Evolutionary conservation across 1,140 invertebrate species (phyloP).

Genomic region (Nephila pilipes): DNA sequence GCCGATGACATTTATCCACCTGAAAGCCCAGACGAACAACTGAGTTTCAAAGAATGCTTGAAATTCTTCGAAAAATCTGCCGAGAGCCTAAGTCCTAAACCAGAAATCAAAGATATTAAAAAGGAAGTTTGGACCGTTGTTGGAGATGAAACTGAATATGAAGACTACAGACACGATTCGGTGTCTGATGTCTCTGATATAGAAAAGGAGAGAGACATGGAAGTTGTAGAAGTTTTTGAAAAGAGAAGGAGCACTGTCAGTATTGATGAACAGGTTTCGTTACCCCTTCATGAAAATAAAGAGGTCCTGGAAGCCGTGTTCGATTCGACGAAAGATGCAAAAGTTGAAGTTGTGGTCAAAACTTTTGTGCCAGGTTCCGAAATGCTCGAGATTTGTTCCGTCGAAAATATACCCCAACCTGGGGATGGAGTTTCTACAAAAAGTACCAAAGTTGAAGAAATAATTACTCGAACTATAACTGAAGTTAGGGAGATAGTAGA

Average conservation of each 20-base stretch:
- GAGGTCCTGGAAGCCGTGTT: slow-evolving; percentile 56
- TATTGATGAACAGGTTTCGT: slow-evolving; percentile 60
- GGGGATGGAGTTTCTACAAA: background rate
- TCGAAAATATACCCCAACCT: slow-evolving; percentile 51
- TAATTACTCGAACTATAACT: no score
- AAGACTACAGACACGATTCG: background rate
- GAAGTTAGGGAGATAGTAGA: background rate
- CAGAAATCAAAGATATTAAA: slow-evolving; percentile 65
- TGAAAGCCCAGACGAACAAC: slow-evolving; percentile 63
- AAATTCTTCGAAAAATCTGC: slow-evolving; percentile 68
- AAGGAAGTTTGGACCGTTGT: slow-evolving; percentile 69
- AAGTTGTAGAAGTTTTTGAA: slow-evolving; percentile 49
- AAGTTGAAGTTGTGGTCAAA: slow-evolving; percentile 70
- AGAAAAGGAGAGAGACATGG: slow-evolving; percentile 53
- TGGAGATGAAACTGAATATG: background rate
- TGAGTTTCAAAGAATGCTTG: slow-evolving; percentile 68
- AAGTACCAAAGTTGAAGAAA: background rate
- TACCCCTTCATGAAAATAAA: slow-evolving; percentile 72
- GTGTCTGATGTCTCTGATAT: slow-evolving; percentile 18
- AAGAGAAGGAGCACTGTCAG: slow-evolving; percentile 31
- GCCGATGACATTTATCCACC: background rate
- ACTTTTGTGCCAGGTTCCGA: slow-evolving; percentile 60
- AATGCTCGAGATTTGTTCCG: slow-evolving; percentile 70
- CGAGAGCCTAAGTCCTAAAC: background rate
- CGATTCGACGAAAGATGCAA: slow-evolving; percentile 61